Base-by-base conservation (phyloP, 2,888 invertebrate genomes). In the Dryococelus australis region DNA sequence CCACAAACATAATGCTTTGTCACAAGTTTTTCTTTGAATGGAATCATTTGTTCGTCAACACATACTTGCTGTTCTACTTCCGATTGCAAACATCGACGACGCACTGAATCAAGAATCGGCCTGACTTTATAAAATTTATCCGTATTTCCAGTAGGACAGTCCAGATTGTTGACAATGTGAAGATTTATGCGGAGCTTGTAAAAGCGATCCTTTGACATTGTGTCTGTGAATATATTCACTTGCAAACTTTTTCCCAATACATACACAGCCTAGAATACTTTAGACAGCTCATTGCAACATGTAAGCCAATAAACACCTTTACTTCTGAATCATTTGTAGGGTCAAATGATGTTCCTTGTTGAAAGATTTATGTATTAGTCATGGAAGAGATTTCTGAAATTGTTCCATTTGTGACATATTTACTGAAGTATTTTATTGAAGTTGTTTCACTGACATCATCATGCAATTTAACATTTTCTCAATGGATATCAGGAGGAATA, bases 21-120 rank as follows among this genome's bases (percentile, higher is more conserved):
- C 43, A 27, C 84, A 51, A 89, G 87, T n/a, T 88, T 43, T 51
- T 90, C 89, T 84, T 86, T 89, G 88, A 90, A 90, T 26, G 90
- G 90, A 16, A 90, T 87, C 88, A 90, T 90, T 86, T 87, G 87
- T 84, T 90, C 90, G 89, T 90, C 89, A 13, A 90, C 85, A 85
- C 88, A 87, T 53, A 89, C 47, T 65, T 87, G 86, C 86, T 90
- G 87, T 84, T 89, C 88, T 53, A 88, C 24, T 78, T 87, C 84
- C 79, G 90, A 87, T 85, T 88, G 87, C 16, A 84, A 83, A 85
- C 89, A 90, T 85, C 89, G 86, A 85, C 85, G 87, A 86, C 87
- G 86, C 80, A 90, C 87, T 85, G 88, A 26, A 80, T 89, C 88
- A 85, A 87, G 87, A 35, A 90, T 53, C 81, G 90, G 90, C 80